Conservation (phyloP, 2,797 vertebrate genomes). For the Pterois miles region DNA sequence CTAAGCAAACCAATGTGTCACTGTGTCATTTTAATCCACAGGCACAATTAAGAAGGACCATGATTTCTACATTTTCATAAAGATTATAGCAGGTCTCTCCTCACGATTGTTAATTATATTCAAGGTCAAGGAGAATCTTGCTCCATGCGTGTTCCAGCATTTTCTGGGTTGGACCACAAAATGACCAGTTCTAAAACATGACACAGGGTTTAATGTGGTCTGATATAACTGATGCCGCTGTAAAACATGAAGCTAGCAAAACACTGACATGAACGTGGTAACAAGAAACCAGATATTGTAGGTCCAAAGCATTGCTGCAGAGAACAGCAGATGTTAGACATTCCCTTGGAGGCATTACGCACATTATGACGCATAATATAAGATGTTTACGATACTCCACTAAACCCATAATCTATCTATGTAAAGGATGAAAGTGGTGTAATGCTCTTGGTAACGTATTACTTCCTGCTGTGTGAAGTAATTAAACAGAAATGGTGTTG, state of each 20-base stretch:
- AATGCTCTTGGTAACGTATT: not conserved
- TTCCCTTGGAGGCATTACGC: not conserved
- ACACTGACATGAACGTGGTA: not conserved
- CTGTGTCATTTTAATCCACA: not conserved
- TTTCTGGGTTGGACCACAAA: not conserved
- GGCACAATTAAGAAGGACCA: not conserved
- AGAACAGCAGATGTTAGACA: not conserved
- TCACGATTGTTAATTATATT: not conserved
- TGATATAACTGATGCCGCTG: not conserved
- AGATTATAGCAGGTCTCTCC: not conserved
- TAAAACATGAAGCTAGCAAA: not conserved
- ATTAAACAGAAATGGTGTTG: not conserved
- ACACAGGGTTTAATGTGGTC: not conserved
- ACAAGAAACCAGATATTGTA: not conserved
- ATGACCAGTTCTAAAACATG: not conserved
- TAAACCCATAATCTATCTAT: not conserved
- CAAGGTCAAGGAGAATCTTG: not conserved
- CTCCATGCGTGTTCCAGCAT: not conserved
- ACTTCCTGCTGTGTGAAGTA: not conserved
- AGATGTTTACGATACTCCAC: not conserved
- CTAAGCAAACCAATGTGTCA: constrained; percentile 8
- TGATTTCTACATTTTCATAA: not conserved
- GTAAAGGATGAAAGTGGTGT: not conserved
- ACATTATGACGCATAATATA: not conserved
- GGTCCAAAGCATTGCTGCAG: not conserved